Evolutionary conservation across 1,140 invertebrate species (phyloP).

Genomic region (Proctacanthus coquilletti): DNA sequence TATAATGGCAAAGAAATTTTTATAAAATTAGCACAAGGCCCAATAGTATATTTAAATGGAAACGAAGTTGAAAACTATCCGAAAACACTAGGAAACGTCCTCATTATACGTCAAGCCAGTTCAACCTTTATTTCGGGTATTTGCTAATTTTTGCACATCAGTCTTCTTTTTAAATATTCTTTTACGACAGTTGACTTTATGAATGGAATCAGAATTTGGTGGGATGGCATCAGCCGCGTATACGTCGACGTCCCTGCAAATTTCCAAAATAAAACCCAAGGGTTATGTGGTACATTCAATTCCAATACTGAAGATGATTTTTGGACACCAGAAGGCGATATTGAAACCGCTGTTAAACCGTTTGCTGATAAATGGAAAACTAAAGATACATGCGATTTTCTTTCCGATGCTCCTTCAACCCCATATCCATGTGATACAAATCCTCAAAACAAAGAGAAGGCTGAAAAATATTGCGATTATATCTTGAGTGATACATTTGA

Average conservation of each 20-base stretch:
- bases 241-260: constrained; percentile 64
- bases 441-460: constrained; percentile 46
- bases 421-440: constrained; percentile 55
- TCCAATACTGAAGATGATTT: constrained; percentile 80
- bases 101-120: constrained; percentile 50
- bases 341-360: constrained; percentile 52
- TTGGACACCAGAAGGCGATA: constrained; percentile 65
- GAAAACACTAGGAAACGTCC: constrained; percentile 36
- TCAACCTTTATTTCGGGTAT: constrained; percentile 54
- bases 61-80: constrained; percentile 52
- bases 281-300: constrained; percentile 80
- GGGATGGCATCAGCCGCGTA: constrained; percentile 64
- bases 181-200: constrained; percentile 43
- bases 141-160: not conserved
- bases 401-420: constrained; percentile 31
- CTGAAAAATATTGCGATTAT: constrained; percentile 52
- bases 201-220: constrained; percentile 65
- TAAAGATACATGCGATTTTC: constrained; percentile 50
- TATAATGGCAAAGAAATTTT: constrained; percentile 28
- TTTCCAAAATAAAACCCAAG: constrained; percentile 51
- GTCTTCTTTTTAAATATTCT: not conserved
- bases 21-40: constrained; percentile 57
- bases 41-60: constrained; percentile 49
- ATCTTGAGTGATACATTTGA: constrained; percentile 52
- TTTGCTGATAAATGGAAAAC: constrained; percentile 86